phyloP scores from a whole-genome alignment of 2,113 vertebrate genomes.

The Callaeas wilsoni region DNA sequence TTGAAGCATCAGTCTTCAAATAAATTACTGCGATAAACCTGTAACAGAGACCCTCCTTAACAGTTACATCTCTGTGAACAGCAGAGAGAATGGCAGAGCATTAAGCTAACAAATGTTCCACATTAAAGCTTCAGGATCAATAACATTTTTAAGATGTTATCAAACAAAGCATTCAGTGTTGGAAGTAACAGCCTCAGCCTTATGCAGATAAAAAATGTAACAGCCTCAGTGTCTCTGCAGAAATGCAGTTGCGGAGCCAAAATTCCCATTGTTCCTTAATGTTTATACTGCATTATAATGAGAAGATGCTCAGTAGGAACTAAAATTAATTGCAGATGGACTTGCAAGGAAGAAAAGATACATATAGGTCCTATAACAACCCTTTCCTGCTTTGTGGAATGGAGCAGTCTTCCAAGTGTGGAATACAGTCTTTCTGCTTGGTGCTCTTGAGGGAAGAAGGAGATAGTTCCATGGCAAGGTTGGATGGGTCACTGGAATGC shows the following conservation, averaged over 20 bases:
- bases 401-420: background rate
- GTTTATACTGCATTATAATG: background rate
- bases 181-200: background rate
- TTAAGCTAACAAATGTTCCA: constrained; percentile 37
- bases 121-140: constrained; percentile 21
- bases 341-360: background rate
- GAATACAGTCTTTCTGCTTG: background rate
- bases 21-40: constrained; percentile 9
- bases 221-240: background rate
- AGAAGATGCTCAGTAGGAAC: background rate
- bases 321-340: background rate
- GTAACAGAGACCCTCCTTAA: background rate
- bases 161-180: background rate
- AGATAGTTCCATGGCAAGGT: background rate
- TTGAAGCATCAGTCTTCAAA: background rate
- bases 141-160: constrained; percentile 28
- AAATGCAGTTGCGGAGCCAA: background rate
- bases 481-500: background rate
- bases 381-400: background rate
- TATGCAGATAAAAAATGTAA: background rate
- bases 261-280: background rate
- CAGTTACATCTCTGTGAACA: background rate
- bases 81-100: background rate
- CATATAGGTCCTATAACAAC: background rate
- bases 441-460: background rate